Percentiles rank a stretch among this genome's conserved stretches.
Evolutionary conservation across 2,113 vertebrate species (phyloP).

Genomic region (Lepus americanus): DNA sequence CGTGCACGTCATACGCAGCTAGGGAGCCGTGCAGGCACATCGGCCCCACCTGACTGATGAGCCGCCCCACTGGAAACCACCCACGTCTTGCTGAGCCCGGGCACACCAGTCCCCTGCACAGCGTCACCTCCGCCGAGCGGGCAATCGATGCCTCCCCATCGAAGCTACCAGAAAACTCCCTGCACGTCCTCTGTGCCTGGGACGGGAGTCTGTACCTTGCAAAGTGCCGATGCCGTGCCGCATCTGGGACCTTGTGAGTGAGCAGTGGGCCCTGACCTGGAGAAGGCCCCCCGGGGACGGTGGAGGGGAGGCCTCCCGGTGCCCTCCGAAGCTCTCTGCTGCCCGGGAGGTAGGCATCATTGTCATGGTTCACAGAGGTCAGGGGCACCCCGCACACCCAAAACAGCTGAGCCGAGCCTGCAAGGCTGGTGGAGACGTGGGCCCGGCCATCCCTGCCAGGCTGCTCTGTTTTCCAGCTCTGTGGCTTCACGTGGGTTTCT

Average conservation of each 20-base stretch:
- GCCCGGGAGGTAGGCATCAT: neutral
- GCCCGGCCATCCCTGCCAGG: neutral
- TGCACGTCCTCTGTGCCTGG: neutral
- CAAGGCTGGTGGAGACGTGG: neutral
- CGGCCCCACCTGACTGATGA: slow-evolving; percentile 48
- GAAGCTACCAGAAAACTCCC: neutral
- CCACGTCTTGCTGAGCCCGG: neutral
- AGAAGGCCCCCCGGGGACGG: fast-evolving
- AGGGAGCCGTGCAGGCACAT: slow-evolving; percentile 15
- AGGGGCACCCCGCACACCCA: neutral
- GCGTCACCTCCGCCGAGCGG: neutral
- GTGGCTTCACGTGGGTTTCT: neutral
- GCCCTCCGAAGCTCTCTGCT: neutral
- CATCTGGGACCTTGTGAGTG: neutral
- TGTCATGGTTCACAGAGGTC: neutral
- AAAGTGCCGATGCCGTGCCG: fast-evolving
- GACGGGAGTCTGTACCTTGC: fast-evolving
- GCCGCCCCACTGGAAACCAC: neutral
- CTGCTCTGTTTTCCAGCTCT: neutral
- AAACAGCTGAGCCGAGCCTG: neutral
- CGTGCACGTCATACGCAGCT: slow-evolving; percentile 55
- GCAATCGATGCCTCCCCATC: neutral
- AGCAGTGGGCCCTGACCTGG: neutral
- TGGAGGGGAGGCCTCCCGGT: no score
- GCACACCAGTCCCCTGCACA: no score